These are phyloP conservation scores for Vespertilio murinus DNA, from an alignment of 2,797 vertebrate species.

Conservation along the genomic window DNA sequence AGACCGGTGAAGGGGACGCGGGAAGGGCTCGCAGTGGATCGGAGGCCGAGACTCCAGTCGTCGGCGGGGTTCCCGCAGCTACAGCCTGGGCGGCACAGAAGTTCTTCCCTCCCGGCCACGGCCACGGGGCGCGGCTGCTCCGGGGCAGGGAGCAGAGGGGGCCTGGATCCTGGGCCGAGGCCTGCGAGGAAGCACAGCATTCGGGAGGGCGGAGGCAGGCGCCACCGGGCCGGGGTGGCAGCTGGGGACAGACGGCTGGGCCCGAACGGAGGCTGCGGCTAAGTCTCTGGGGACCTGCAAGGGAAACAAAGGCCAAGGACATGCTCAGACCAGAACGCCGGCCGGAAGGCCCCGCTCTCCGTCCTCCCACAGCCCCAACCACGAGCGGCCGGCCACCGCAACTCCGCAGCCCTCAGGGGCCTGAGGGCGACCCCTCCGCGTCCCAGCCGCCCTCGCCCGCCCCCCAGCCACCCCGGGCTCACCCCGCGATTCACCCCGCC, in stretches of 20 bases:
- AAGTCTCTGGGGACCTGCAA: conserved; percentile 47
- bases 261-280: not conserved
- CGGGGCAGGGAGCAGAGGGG: conserved; percentile 15
- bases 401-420: not conserved
- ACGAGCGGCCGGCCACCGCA: not conserved
- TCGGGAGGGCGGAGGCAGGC: conserved; percentile 51
- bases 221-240: conserved; percentile 48
- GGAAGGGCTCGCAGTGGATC: not conserved
- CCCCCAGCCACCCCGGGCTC: not conserved
- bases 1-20: not conserved
- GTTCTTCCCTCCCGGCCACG: not conserved
- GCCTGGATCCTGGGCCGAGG: conserved; percentile 62
- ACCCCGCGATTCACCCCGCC: not conserved
- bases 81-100: not conserved
- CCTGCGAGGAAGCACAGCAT: conserved; percentile 66
- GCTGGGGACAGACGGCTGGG: conserved; percentile 7
- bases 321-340: not conserved
- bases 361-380: too few relatives aligned
- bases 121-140: conserved; percentile 16
- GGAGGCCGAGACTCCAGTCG: not conserved
- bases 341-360: not conserved
- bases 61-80: not conserved
- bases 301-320: conserved; percentile 42
- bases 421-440: not conserved
- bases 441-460: not conserved